Conservation (phyloP, 2,888 invertebrate species). For the Epinotia demarniana region DNA sequence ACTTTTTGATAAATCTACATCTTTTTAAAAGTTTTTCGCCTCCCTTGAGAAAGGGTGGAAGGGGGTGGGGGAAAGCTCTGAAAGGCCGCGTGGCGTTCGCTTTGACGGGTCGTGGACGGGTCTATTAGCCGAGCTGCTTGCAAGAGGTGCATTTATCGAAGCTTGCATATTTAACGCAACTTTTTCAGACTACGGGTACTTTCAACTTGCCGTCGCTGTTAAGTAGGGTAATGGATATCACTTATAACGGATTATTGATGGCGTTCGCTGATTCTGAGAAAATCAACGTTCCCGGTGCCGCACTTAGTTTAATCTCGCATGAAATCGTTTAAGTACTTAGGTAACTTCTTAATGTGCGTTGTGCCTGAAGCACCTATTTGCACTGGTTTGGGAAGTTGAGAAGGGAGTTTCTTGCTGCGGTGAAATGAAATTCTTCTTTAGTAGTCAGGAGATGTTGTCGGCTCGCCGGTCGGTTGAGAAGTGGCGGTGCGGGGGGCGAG, state of each 20-base stretch:
- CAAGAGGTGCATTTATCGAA: slow-evolving; percentile 69
- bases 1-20: slow-evolving; percentile 42
- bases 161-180: slow-evolving; percentile 65
- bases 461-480: too few species aligned
- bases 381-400: too few species aligned
- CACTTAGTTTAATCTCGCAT: background rate
- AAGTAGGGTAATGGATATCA: slow-evolving; percentile 8
- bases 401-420: too few species aligned
- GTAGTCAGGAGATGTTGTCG: too few species aligned
- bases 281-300: background rate
- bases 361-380: too few species aligned
- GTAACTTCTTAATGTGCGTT: too few species aligned
- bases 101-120: slow-evolving; percentile 60
- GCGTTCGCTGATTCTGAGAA: background rate
- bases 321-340: background rate
- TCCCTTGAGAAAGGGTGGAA: slow-evolving; percentile 5
- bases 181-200: slow-evolving; percentile 51
- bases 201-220: slow-evolving; percentile 11
- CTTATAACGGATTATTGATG: background rate
- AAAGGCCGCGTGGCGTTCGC: slow-evolving; percentile 57
- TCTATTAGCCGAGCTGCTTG: slow-evolving; percentile 61
- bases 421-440: too few species aligned
- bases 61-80: slow-evolving; percentile 44
- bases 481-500: too few species aligned
- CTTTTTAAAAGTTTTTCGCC: slow-evolving; percentile 35